Conservation (phyloP, 2,113 vertebrate genomes). For the Lepus europaeus region DNA sequence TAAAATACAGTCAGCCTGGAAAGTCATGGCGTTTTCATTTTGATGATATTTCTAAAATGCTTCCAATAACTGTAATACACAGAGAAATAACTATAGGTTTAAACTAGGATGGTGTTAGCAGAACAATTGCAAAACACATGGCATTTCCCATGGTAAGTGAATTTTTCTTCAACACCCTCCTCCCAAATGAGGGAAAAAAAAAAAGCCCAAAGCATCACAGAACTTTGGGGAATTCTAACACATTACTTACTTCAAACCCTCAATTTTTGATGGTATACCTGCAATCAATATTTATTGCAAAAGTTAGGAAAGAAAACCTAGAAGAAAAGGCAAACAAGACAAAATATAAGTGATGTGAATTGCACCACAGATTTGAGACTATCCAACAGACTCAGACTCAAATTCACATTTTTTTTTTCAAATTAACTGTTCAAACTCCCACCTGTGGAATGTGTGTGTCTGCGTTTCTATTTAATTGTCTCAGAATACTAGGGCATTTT, state of each 20-base stretch:
- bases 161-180: neutral
- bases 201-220: neutral
- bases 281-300: neutral
- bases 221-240: neutral
- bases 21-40: constrained; percentile 58
- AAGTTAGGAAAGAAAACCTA: neutral
- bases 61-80: constrained; percentile 70
- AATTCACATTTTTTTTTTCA: neutral
- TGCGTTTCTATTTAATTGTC: constrained; percentile 20
- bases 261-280: neutral
- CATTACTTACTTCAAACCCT: neutral
- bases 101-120: constrained; percentile 24
- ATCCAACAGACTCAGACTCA: neutral
- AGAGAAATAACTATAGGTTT: constrained; percentile 43
- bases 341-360: neutral
- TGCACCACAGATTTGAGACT: neutral
- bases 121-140: constrained; percentile 56
- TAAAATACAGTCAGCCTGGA: constrained; percentile 42
- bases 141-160: neutral
- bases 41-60: constrained; percentile 72
- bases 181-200: neutral
- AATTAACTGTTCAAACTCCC: neutral
- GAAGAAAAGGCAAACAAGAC: neutral
- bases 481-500: neutral
- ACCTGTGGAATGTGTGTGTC: neutral